Evolutionary conservation across 2,797 vertebrate genomes (phyloP), one percentile per base, ranked within the genome.

Genomic region (Enteromius unitaeniatus): DNA sequence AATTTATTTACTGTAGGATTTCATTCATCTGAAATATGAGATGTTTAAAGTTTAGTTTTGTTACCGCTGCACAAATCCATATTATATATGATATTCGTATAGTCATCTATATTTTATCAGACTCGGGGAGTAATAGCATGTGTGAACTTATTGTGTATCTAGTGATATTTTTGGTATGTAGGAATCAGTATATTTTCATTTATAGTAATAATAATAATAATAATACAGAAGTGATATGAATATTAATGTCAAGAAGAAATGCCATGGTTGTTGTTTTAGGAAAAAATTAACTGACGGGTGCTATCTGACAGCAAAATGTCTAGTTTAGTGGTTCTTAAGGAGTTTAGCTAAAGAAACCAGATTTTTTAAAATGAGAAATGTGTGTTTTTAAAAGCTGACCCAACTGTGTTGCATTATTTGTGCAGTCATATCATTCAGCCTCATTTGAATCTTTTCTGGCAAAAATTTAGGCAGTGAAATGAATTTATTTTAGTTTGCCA

Each of bases 61-160:
- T 42, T 17, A 45, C n/a, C 8, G 21, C 26, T 68, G 28, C 51
- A 51, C 58, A 75, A 67, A 53, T 83, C 17, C 26, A 51, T 69
- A 78, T 84, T 53, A 21, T 53, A 53, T 53, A 21, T 55, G 10
- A 21, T 21, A 55, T n/a, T 55, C 8, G n/a, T n/a, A n/a, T n/a
- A 55, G 53, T 55, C n/a, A 55, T 55, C 53, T 55, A 55, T 55
- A 55, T 55, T n/a, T n/a, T 10, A 55, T 55, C 53, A n/a, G 53
- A n/a, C 19, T 55, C 8, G 2, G 51, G 19, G 51, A 3, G 21
- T 55, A n/a, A 55, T 10, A 55, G 75, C 75, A 78, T 78, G 67
- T 72, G 6, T 62, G 67, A 45, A 53, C 1, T 58, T 68, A 68
- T 64, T 78, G 51, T 47, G 49, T 77, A 58, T 68, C 8, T 65